These are phyloP conservation scores for Sceloporus undulatus DNA, from an alignment of 2,113 vertebrate genomes.

Conservation along the genomic window DNA sequence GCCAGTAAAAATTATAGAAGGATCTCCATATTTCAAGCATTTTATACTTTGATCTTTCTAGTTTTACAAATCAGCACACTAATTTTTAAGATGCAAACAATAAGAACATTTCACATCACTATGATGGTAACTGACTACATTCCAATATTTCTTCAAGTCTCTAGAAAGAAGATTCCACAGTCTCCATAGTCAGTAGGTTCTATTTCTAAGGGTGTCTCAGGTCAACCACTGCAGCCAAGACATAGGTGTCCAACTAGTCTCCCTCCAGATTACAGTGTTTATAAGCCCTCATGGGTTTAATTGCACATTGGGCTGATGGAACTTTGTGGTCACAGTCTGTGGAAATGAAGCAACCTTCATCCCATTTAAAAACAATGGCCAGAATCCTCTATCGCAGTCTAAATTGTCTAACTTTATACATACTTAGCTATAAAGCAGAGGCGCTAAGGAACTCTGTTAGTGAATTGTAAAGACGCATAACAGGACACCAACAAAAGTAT, in stretches of 20 bases:
- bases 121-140: background rate
- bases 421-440: too few relatives aligned
- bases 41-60: background rate
- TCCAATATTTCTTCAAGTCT: background rate
- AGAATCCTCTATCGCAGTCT: background rate
- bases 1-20: too few relatives aligned
- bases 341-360: background rate
- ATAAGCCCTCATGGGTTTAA: background rate
- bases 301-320: background rate
- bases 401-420: too few relatives aligned
- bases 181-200: background rate
- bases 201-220: background rate
- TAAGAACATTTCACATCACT: background rate
- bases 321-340: background rate
- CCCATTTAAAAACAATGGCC: background rate
- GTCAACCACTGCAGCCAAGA: background rate
- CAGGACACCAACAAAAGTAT: too few relatives aligned
- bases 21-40: background rate
- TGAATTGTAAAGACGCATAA: too few relatives aligned
- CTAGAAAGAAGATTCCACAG: background rate
- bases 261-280: background rate
- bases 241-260: background rate
- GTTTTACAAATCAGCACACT: background rate
- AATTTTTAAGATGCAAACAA: background rate
- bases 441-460: too few relatives aligned